phyloP scores from a whole-genome alignment of 2,888 invertebrate genomes.

The Drosophila borealis region DNA sequence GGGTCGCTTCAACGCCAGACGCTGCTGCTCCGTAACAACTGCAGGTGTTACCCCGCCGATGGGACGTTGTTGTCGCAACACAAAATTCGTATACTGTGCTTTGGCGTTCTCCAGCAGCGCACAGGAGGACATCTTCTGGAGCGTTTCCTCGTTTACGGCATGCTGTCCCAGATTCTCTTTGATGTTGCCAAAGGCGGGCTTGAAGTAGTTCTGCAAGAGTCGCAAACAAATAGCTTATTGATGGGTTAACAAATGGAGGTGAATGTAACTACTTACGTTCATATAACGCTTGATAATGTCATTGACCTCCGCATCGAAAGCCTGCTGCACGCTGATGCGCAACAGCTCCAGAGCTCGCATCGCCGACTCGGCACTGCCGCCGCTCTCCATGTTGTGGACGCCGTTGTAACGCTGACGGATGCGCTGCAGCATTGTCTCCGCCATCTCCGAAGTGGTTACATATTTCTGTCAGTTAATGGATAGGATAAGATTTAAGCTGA shows the following conservation, averaged over 20 bases:
- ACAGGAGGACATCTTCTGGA: constrained; percentile 84
- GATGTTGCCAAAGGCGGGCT: constrained; percentile 88
- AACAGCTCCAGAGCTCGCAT: constrained; percentile 87
- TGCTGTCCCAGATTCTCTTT: constrained; percentile 87
- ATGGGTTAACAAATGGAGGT: not conserved
- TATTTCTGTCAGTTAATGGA: constrained; percentile 68
- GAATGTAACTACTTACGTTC: constrained; percentile 84
- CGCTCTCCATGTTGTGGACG: constrained; percentile 63
- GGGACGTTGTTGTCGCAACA: constrained; percentile 69
- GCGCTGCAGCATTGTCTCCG: constrained; percentile 82
- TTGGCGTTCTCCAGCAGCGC: constrained; percentile 84
- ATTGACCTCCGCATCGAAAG: constrained; percentile 88
- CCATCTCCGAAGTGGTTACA: constrained; percentile 83
- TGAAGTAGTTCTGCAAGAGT: constrained; percentile 86
- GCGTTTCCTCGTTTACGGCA: constrained; percentile 87
- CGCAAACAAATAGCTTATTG: not conserved
- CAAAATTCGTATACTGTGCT: constrained; percentile 82
- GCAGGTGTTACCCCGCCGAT: constrained; percentile 17
- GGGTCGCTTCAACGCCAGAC: constrained; percentile 75
- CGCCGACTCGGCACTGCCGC: constrained; percentile 81
- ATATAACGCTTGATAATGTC: constrained; percentile 87
- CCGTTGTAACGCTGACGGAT: constrained; percentile 82
- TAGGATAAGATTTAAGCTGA: not conserved
- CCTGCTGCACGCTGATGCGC: constrained; percentile 87
- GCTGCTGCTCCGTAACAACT: constrained; percentile 73